Percentiles rank a stretch among this genome's conserved stretches.
Conservation (phyloP, 2,113 vertebrate genomes). For the Suncus etruscus region DNA sequence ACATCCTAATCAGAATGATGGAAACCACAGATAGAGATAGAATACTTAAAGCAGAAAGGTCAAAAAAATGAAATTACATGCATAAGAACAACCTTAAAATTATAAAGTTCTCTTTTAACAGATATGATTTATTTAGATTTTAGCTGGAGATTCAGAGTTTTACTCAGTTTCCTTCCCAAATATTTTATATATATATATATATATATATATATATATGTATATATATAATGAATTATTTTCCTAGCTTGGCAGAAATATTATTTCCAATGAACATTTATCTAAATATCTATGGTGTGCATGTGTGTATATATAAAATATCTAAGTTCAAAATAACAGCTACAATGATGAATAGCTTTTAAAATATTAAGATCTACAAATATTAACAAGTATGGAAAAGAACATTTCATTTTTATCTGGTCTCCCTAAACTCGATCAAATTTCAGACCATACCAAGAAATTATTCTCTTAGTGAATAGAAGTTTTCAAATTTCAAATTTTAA, state of each 20-base stretch:
- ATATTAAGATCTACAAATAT: constrained; percentile 45
- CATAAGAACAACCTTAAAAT: too few species aligned
- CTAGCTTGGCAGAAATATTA: background rate
- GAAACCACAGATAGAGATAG: too few species aligned
- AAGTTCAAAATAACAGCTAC: background rate
- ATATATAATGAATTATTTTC: background rate
- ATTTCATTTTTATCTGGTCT: constrained; percentile 71
- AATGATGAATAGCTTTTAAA: background rate
- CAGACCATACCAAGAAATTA: constrained; percentile 31
- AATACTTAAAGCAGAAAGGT: too few species aligned
- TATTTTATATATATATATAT: background rate
- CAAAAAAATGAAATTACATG: too few species aligned
- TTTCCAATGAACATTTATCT: constrained; percentile 30
- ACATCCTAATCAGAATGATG: too few species aligned
- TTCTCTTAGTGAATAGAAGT: background rate
- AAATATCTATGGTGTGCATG: background rate
- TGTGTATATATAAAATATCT: accelerated
- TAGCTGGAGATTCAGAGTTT: constrained; percentile 34
- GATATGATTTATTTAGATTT: background rate
- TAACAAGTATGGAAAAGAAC: constrained; percentile 33
- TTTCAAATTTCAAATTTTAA: constrained; percentile 55
- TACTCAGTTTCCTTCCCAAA: background rate
- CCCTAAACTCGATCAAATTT: constrained; percentile 36
- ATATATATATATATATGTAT: background rate
- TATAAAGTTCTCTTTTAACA: background rate